phyloP scores from a whole-genome alignment of 2,113 vertebrate species.

The Arothron firmamentum region DNA sequence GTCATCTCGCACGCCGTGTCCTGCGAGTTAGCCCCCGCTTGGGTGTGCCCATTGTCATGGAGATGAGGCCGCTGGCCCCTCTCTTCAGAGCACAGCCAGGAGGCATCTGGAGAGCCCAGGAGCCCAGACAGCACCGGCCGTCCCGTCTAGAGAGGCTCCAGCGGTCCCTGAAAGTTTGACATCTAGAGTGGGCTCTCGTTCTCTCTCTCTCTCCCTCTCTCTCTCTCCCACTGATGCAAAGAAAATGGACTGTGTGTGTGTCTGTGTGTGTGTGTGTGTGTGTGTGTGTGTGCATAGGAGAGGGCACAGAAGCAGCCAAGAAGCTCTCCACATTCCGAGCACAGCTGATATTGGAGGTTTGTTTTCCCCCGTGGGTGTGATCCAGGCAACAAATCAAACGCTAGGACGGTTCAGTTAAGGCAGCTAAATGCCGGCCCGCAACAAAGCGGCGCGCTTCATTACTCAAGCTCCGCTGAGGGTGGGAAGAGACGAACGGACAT shows the following conservation, averaged over 20 bases:
- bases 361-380: slow-evolving; percentile 45
- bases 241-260: slow-evolving; percentile 41
- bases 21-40: slow-evolving; percentile 46
- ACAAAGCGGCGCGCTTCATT: slow-evolving; percentile 60
- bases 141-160: slow-evolving; percentile 49
- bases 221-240: slow-evolving; percentile 15
- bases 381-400: slow-evolving; percentile 62
- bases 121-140: slow-evolving; percentile 37
- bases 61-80: slow-evolving; percentile 77
- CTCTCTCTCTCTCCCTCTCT: slow-evolving; percentile 4
- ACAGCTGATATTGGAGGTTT: slow-evolving; percentile 44
- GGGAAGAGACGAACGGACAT: slow-evolving; percentile 38
- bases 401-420: slow-evolving; percentile 49
- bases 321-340: slow-evolving; percentile 52
- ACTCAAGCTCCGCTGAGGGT: slow-evolving; percentile 42
- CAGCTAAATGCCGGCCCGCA: slow-evolving; percentile 37
- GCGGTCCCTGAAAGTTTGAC: slow-evolving; percentile 46
- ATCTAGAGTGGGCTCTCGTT: slow-evolving; percentile 45
- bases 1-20: slow-evolving; percentile 69
- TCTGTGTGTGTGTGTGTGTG: slow-evolving; percentile 47
- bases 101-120: slow-evolving; percentile 72
- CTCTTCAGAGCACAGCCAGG: slow-evolving; percentile 73
- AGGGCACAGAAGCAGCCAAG: slow-evolving; percentile 39
- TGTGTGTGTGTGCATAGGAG: slow-evolving; percentile 29
- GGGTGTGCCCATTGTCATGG: slow-evolving; percentile 78